Base-by-base conservation (phyloP, 1,140 invertebrate species). In the Drosophila azteca region DNA sequence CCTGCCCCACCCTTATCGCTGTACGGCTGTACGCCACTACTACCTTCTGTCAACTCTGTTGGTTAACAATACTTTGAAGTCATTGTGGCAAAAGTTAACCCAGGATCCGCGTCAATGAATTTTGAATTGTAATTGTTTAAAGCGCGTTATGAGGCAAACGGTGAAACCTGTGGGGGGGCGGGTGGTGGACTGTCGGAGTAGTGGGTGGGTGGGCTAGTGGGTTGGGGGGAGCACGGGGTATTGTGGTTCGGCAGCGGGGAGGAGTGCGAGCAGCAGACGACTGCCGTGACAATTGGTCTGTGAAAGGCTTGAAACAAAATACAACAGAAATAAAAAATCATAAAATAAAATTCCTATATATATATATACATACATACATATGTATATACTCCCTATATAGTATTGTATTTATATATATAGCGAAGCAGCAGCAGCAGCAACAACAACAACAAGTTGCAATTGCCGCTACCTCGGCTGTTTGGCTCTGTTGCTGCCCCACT, bases 51-150 rank as follows among this genome's bases (percentile, higher is more conserved):
- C 35, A 69, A 68, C 66, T 69, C 64, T 9, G 63, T 35, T 58
- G 62, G 65, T 65, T 48, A 80, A 82, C 68, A 67, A 75, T 74
- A 85, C 83, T 87, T 87, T 85, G 82, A 85, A 85, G 81, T 85
- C 77, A 70, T 68, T 70, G 65, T 83, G 57, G 43, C 60, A 57
- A 67, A 64, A 81, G 78, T 81, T 81, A 76, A 70, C 71, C 69
- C 63, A 61, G 70, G 76, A 55, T 70, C 72, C 82, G 87, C 87
- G 81, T 90, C 87, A 90, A 90, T 90, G 87, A 87, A 75, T 90
- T 90, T 87, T 90, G 68, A 90, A 90, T 90, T 90, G 87, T 90
- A 90, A 90, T 90, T 90, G 75, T 88, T 88, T 84, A 74, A 84
- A 84, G 83, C 76, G 77, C 59, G 72, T 68, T 69, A 76, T 60